phyloP scores from a whole-genome alignment of 2,113 vertebrate species.

The Thalassoma bifasciatum region DNA sequence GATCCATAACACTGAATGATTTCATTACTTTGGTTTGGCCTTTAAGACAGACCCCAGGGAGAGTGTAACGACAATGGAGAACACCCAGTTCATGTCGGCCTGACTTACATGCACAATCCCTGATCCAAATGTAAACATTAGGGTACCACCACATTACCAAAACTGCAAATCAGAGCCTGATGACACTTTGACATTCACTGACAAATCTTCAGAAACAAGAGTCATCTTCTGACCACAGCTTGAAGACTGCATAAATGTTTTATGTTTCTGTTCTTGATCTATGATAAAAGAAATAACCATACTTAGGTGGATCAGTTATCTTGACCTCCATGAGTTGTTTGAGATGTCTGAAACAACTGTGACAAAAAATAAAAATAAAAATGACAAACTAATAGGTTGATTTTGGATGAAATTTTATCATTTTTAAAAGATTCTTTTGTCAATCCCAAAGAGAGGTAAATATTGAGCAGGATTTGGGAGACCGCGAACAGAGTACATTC shows the following conservation, averaged over 20 bases:
- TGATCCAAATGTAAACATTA: conserved; percentile 43
- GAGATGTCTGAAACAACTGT: too few relatives aligned
- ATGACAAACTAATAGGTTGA: background rate
- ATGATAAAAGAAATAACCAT: too few relatives aligned
- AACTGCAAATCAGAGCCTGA: conserved; percentile 9
- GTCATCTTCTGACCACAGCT: background rate
- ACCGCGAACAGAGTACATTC: too few relatives aligned
- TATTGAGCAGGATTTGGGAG: too few relatives aligned
- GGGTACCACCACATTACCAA: conserved; percentile 1
- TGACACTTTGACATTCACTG: background rate
- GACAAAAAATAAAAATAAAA: background rate
- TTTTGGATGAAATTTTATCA: background rate
- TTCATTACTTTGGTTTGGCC: conserved; percentile 69
- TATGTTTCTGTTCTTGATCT: too few relatives aligned
- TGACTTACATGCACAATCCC: conserved; percentile 24
- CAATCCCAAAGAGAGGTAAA: too few relatives aligned
- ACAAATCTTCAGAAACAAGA: background rate
- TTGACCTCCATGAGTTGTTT: background rate
- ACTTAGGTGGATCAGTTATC: too few relatives aligned
- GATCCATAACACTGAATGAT: conserved; percentile 66
- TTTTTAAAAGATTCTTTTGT: too few relatives aligned
- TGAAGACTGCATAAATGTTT: too few relatives aligned
- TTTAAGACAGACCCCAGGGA: conserved; percentile 37
- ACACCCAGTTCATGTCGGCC: conserved; percentile 41
- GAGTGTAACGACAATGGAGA: conserved; percentile 43